Base-by-base conservation (phyloP, 2,797 vertebrate genomes). In the Siniperca obscura region DNA sequence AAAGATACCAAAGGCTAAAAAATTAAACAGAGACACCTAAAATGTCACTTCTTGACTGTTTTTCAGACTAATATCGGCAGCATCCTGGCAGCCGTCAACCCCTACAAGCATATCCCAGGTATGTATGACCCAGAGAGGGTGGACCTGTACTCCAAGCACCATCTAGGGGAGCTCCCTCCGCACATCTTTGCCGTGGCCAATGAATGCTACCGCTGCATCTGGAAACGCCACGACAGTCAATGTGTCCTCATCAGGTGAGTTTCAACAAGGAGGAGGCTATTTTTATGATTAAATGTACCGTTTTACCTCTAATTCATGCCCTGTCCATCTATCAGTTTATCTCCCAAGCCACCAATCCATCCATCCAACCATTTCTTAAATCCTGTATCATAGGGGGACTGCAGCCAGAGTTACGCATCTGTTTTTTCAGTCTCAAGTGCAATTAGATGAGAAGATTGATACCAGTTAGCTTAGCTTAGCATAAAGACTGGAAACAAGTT, bases 151-250 rank as follows among this genome's bases (percentile, higher is more conserved):
- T 97, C 97, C 83, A 96, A 95, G 84, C 97, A 98, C 90, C 96
- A 96, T 56, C 92, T 97, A 70, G 97, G 97, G 6, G 97, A 98
- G 90, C 96, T 98, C 67, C 97, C 97, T 0, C 97, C 97, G 1
- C 97, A 98, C 78, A 98, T 98, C 90, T 98, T 97, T 30, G 97
- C 97, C 17, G 95, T 97, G 0, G 97, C 97, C 85, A 98, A 97
- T 1, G 97, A 98, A 92, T 98, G 97, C 91, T 98, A 98, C 93
- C 94, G 97, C 92, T 98, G 97, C 95, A 95, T 98, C 90, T 98
- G 97, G 97, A 98, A 98, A 90, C 96, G 97, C 78, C 97, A 97
- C 2, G 97, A 98, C 96, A 98, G 97, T 90, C 97, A 98, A 82
- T 98, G 97, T 87, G 96, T 98, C 68, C 97, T 98, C 60, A 98